phyloP scores from a whole-genome alignment of 2,888 invertebrate species.

The Tortrix viridana region DNA sequence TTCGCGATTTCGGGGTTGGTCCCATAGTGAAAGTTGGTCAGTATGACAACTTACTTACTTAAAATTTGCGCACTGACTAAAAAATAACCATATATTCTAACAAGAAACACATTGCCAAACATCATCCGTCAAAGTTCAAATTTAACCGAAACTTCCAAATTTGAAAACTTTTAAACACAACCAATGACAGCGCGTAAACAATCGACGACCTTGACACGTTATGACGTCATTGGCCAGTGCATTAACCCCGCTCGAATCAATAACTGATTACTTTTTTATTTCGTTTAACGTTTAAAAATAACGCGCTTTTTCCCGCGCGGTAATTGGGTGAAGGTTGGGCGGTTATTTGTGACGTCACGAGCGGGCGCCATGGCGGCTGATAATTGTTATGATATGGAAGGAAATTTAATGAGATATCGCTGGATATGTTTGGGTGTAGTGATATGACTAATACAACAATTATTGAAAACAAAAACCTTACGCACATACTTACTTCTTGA shows the following conservation, averaged over 20 bases:
- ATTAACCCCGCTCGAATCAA: constrained; percentile 62
- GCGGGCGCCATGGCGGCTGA: constrained; percentile 4
- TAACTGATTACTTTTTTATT: constrained; percentile 74
- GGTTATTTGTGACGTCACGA: constrained; percentile 31
- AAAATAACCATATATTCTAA: too few species aligned
- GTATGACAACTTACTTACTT: too few species aligned
- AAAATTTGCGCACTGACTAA: too few species aligned
- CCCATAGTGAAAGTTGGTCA: too few species aligned
- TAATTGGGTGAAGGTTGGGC: constrained; percentile 53
- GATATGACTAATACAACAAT: too few species aligned
- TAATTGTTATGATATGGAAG: constrained; percentile 10
- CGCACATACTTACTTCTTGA: too few species aligned
- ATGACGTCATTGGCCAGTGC: constrained; percentile 45
- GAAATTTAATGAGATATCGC: too few species aligned
- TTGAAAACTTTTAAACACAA: constrained; percentile 42
- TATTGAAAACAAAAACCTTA: too few species aligned
- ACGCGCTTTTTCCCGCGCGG: constrained; percentile 61
- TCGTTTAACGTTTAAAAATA: constrained; percentile 70
- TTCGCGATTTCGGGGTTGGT: too few species aligned
- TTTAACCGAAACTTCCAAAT: constrained; percentile 10
- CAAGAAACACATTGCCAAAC: too few species aligned
- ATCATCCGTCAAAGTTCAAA: constrained; percentile 15
- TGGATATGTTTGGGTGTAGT: too few species aligned
- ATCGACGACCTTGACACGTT: constrained; percentile 62
- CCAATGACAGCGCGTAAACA: constrained; percentile 53